These are phyloP conservation scores for Protophormia terraenovae DNA, from an alignment of 2,888 invertebrate genomes.

Conservation along the genomic window DNA sequence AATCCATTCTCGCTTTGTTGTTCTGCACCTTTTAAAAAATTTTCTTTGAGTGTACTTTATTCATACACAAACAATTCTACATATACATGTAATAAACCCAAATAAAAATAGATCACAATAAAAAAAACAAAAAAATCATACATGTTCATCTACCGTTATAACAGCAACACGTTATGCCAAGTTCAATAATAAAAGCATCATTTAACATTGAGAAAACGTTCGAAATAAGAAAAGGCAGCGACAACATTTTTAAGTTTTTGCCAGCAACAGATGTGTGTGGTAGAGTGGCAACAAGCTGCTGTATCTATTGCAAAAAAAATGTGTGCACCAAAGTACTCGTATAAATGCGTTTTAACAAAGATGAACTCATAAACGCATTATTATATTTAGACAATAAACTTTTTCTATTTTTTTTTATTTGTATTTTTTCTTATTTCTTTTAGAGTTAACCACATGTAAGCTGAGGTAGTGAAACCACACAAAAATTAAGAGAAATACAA, in stretches of 20 bases:
- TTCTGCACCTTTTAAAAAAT: too few species aligned
- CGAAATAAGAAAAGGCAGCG: not conserved
- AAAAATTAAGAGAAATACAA: constrained; percentile 11
- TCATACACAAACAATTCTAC: not conserved
- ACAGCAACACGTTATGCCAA: constrained; percentile 61
- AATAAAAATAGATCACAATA: constrained; percentile 50
- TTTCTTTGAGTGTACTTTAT: constrained; percentile 11
- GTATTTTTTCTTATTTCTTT: not conserved
- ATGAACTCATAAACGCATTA: constrained; percentile 68
- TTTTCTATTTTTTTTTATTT: constrained; percentile 23
- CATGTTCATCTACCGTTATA: constrained; percentile 61
- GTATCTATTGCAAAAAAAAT: not conserved
- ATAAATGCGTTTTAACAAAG: constrained; percentile 47
- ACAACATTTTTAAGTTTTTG: constrained; percentile 29
- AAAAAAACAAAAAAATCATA: too few species aligned
- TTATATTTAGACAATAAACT: constrained; percentile 50
- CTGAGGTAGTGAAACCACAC: constrained; percentile 56
- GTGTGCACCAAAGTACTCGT: constrained; percentile 23
- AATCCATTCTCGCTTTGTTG: too few species aligned
- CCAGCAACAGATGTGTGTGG: constrained; percentile 23
- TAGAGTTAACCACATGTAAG: constrained; percentile 49
- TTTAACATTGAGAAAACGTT: constrained; percentile 61
- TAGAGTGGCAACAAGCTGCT: constrained; percentile 13
- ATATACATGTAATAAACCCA: not conserved
- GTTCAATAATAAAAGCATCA: constrained; percentile 68